Conservation (phyloP, 2,888 invertebrate species). For the Watsonalla binaria region DNA sequence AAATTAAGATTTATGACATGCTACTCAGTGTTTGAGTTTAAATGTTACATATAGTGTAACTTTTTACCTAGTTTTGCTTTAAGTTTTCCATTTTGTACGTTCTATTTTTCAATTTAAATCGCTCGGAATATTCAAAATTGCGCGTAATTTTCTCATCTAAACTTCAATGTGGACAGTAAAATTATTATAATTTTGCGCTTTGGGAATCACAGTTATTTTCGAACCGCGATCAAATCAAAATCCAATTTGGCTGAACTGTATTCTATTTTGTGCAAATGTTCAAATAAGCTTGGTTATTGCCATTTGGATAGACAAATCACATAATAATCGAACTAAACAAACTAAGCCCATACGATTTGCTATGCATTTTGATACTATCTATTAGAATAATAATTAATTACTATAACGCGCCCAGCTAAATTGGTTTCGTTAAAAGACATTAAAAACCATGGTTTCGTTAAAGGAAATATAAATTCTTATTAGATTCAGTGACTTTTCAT, state of each 20-base stretch:
- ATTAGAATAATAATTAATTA: background rate
- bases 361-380: background rate
- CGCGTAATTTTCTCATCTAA: no score
- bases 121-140: no score
- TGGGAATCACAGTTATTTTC: conserved; percentile 19
- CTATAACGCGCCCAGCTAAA: no score
- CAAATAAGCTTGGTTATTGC: conserved; percentile 22
- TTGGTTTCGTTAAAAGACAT: no score
- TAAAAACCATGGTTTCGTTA: background rate
- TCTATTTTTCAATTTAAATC: no score
- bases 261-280: conserved; percentile 26
- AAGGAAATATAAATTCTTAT: background rate
- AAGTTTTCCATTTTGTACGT: no score
- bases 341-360: background rate
- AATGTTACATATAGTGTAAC: background rate
- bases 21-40: no score
- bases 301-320: conserved; percentile 22
- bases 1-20: no score
- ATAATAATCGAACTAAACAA: conserved; percentile 11
- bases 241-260: conserved; percentile 23
- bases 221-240: conserved; percentile 20
- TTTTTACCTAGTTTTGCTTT: background rate
- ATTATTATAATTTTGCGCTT: background rate
- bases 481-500: conserved; percentile 9
- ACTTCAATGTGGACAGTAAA: no score